phyloP scores from a whole-genome alignment of 2,888 invertebrate genomes.

The Caradrina kadenii region DNA sequence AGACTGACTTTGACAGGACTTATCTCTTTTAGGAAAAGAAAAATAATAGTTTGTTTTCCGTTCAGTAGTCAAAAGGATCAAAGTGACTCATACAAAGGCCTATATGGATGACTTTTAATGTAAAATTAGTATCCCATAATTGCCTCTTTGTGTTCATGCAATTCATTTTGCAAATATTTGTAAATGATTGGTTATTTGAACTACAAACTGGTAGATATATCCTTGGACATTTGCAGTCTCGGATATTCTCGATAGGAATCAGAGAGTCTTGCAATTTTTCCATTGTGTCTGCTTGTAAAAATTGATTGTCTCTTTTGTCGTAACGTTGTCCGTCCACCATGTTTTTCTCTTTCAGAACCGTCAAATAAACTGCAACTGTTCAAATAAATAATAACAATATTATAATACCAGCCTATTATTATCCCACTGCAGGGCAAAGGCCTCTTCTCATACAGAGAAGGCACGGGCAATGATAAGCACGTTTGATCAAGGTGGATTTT shows the following conservation, averaged over 20 bases:
- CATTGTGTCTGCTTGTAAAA: slow-evolving; percentile 8
- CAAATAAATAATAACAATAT: no score
- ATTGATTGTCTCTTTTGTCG: background rate
- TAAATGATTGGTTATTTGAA: slow-evolving; percentile 70
- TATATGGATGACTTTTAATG: background rate
- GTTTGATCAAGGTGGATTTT: no score
- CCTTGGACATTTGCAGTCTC: slow-evolving; percentile 71
- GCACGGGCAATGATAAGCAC: no score
- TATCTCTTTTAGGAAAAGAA: no score
- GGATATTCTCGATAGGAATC: slow-evolving; percentile 52
- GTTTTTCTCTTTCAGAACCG: background rate
- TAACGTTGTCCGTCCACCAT: background rate
- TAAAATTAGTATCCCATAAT: accelerated
- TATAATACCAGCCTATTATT: no score
- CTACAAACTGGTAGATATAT: slow-evolving; percentile 77
- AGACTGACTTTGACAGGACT: no score
- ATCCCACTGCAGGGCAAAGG: no score
- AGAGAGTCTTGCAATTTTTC: background rate
- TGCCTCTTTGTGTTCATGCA: slow-evolving; percentile 43
- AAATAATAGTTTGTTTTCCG: background rate
- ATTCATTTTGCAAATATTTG: slow-evolving; percentile 61
- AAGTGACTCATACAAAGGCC: slow-evolving; percentile 36
- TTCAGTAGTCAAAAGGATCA: slow-evolving; percentile 45
- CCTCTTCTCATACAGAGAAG: no score
- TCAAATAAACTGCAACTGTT: slow-evolving; percentile 16